phyloP scores from a whole-genome alignment of 2,888 invertebrate genomes.

The Athripsodes cinereus region DNA sequence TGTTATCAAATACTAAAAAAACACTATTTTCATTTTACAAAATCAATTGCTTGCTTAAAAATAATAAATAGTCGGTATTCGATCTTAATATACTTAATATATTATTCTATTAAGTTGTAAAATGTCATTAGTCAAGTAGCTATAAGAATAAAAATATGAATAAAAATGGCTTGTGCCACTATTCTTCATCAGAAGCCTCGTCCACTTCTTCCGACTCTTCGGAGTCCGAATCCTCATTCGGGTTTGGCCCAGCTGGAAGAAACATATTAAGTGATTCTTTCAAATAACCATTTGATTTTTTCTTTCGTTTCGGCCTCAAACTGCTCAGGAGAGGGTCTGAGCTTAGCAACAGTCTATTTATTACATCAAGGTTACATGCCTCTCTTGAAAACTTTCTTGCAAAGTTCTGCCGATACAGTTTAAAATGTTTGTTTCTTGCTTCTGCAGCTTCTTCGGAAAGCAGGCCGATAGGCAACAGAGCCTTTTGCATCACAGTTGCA shows the following conservation, averaged over 20 bases:
- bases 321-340: slow-evolving; percentile 1
- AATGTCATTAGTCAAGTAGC: no score
- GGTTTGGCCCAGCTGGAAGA: background rate
- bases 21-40: no score
- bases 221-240: no score
- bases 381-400: slow-evolving; percentile 10
- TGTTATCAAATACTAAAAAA: no score
- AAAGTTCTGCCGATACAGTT: slow-evolving; percentile 25
- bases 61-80: no score
- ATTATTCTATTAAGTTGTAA: no score
- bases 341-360: slow-evolving; percentile 7
- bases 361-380: slow-evolving; percentile 4
- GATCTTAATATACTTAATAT: no score
- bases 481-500: slow-evolving; percentile 27
- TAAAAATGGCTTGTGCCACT: no score
- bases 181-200: no score
- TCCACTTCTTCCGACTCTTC: no score
- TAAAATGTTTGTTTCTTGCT: slow-evolving; percentile 26
- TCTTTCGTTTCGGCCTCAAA: background rate
- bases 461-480: slow-evolving; percentile 30
- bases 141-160: no score
- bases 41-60: no score
- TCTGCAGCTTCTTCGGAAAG: slow-evolving; percentile 29
- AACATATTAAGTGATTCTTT: slow-evolving; percentile 4
- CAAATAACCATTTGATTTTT: slow-evolving; percentile 1